A percentile compares a stretch with the other conserved stretches of the same genome.
These are phyloP conservation scores for Scrobipalpa atriplicella DNA, from an alignment of 2,888 invertebrate genomes.

Conservation along the genomic window DNA sequence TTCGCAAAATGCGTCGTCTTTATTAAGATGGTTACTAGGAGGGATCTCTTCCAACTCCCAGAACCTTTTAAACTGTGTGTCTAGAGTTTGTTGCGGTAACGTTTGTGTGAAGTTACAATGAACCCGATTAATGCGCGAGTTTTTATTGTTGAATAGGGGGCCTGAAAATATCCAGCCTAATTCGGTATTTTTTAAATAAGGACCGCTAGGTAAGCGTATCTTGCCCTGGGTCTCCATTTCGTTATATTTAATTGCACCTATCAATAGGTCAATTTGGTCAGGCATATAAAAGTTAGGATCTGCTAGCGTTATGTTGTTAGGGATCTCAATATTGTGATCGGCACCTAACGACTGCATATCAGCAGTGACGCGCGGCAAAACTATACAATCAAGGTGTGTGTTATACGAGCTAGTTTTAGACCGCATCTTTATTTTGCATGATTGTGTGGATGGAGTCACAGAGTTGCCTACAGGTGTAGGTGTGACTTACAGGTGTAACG, in stretches of 20 bases:
- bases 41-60: slow-evolving; percentile 35
- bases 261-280: slow-evolving; percentile 28
- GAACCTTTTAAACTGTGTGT: slow-evolving; percentile 30
- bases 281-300: slow-evolving; percentile 31
- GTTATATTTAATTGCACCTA: slow-evolving; percentile 31
- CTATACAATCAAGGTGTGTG: neutral
- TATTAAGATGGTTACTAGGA: slow-evolving; percentile 2
- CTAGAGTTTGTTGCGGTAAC: slow-evolving; percentile 30
- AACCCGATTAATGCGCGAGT: slow-evolving; percentile 26
- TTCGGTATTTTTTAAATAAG: slow-evolving; percentile 25
- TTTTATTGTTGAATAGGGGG: slow-evolving; percentile 12
- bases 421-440: slow-evolving; percentile 1
- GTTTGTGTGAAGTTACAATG: slow-evolving; percentile 32
- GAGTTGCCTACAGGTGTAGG: too few relatives aligned
- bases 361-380: slow-evolving; percentile 7
- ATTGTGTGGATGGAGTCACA: neutral
- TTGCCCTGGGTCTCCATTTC: neutral
- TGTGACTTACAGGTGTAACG: slow-evolving; percentile 17
- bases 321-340: slow-evolving; percentile 22
- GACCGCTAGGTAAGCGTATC: slow-evolving; percentile 29
- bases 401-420: neutral
- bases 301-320: slow-evolving; percentile 29
- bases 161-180: slow-evolving; percentile 36
- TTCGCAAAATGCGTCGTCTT: slow-evolving; percentile 29
- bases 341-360: neutral